Evolutionary conservation across 2,888 invertebrate species (phyloP).

Genomic region (Melitaea athalia): DNA sequence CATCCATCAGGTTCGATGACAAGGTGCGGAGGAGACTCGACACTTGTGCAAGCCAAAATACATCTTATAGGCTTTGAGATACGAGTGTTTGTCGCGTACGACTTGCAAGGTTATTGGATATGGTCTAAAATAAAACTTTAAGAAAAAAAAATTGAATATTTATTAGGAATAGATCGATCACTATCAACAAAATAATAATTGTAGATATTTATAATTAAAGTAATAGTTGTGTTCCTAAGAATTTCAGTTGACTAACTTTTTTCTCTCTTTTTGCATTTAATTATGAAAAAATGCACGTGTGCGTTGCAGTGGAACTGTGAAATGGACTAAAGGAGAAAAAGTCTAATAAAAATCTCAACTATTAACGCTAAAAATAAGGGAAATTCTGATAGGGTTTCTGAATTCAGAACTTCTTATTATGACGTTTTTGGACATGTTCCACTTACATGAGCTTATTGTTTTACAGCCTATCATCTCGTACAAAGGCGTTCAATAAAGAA

Average conservation of each 20-base stretch:
- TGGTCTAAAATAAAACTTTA: not conserved
- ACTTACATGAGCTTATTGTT: too few relatives aligned
- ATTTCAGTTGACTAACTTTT: not conserved
- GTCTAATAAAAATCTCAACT: too few relatives aligned
- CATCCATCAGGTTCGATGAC: slow-evolving; percentile 27
- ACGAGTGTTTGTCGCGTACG: not conserved
- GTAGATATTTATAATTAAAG: not conserved
- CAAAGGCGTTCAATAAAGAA: too few relatives aligned
- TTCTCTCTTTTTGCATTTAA: not conserved
- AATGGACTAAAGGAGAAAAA: too few relatives aligned
- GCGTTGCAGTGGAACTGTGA: too few relatives aligned
- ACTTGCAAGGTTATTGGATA: not conserved
- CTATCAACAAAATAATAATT: not conserved
- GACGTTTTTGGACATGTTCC: too few relatives aligned
- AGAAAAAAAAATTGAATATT: not conserved
- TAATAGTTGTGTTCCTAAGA: too few relatives aligned
- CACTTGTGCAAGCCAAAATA: not conserved
- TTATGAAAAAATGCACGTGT: too few relatives aligned
- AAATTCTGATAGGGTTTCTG: too few relatives aligned
- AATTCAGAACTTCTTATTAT: too few relatives aligned
- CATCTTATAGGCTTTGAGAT: not conserved
- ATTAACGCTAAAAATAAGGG: too few relatives aligned
- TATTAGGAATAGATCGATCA: not conserved
- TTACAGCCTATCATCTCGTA: too few relatives aligned
- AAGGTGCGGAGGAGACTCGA: not conserved